A percentile compares a stretch with the other conserved stretches of the same genome.
Conservation (phyloP, 2,888 invertebrate species). For the Metacarcinus magister region DNA sequence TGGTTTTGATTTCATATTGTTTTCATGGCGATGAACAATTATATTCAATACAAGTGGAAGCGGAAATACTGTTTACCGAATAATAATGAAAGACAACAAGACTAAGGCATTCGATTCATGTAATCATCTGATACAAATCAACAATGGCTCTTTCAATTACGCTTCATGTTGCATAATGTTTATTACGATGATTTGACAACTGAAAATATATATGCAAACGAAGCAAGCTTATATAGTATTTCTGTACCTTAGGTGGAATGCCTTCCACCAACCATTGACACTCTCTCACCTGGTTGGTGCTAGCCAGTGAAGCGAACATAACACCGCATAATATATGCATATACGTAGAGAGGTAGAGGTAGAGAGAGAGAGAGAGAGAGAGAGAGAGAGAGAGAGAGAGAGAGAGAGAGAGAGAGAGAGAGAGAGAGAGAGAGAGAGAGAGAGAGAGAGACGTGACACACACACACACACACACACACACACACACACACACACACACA, state of each 20-base stretch:
- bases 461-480: no score
- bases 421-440: not conserved
- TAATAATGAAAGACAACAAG: not conserved
- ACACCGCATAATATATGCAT: no score
- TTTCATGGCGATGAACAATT: not conserved
- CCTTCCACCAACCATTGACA: no score
- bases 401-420: conserved; percentile 13
- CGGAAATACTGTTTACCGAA: not conserved
- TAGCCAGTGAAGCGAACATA: no score
- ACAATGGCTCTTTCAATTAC: not conserved
- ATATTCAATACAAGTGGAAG: not conserved
- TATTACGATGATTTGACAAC: not conserved
- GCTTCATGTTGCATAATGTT: not conserved
- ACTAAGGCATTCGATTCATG: not conserved
- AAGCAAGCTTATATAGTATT: not conserved
- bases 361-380: conserved; percentile 21
- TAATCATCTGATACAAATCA: not conserved
- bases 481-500: no score
- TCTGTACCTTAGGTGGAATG: no score
- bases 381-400: conserved; percentile 22
- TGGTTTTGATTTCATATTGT: not conserved
- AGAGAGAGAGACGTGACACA: no score
- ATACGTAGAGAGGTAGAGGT: no score
- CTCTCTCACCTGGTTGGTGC: no score
- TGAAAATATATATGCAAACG: not conserved